Base-by-base conservation (phyloP, 2,797 vertebrate species). In the Typhlichthys eigenmanni region DNA sequence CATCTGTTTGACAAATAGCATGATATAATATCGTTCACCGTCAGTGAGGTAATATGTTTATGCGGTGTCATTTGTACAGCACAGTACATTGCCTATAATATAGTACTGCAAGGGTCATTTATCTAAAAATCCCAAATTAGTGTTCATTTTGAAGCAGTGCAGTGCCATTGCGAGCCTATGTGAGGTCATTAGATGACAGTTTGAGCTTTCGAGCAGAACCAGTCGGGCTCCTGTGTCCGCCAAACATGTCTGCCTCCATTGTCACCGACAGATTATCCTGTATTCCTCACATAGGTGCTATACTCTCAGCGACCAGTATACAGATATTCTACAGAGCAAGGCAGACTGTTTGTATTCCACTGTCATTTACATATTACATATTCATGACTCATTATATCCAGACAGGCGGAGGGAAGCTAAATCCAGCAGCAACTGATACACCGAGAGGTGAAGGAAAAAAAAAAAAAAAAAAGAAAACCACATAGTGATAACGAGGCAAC, bases 291-390 rank as follows among this genome's bases (percentile, higher is more conserved):
- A 38, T 46, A 62, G 12, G 4, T 24, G 24, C 16, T 54, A 54
- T 29, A 13, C 43, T 43, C 8, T 16, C 5, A n/a, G 12, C 24
- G 24, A 24, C 24, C 32, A 3, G 11, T 5, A 14, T 12, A 45
- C 49, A 55, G 14, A 17, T 14, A 53, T 53, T 62, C 34, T 11
- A 56, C n/a, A 69, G 60, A 55, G 38, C 19, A 17, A 9, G 13
- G 13, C 13, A 17, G 19, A 54, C 2, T 32, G 61, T 16, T 13
- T 14, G 29, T 11, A 32, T 61, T 45, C 32, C 17, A 6, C 47
- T 48, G 55, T 47, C 16, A 60, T 49, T 78, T 65, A 64, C 58
- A 78, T 73, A 76, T 74, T 76, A 24, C 60, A 73, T 67, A 50
- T 1, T 2, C 8, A 24, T 24, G 24, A 24, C 58, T 76, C 38